Percentiles rank a stretch among this genome's conserved stretches.
Evolutionary conservation across 2,113 vertebrate genomes (phyloP).

Genomic region (Calyptomena viridis): DNA sequence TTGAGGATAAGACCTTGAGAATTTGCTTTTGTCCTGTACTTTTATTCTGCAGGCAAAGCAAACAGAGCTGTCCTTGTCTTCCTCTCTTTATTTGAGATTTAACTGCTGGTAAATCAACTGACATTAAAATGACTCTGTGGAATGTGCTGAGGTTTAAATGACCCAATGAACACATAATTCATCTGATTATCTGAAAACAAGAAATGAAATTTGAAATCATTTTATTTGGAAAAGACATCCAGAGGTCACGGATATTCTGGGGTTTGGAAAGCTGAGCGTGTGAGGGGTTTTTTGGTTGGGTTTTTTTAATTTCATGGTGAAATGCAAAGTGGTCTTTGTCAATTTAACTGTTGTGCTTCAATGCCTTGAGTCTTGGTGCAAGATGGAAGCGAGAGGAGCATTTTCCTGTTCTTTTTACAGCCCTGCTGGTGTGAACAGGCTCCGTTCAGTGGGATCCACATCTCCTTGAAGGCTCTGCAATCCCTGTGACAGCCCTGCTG

Average conservation of each 20-base stretch:
- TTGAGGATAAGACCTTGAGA: conserved; percentile 1
- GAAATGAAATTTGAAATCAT: not conserved
- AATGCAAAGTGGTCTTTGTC: not conserved
- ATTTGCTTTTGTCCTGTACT: not conserved
- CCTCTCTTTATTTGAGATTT: conserved; percentile 4
- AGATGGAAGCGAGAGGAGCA: not conserved
- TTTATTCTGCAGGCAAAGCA: not conserved
- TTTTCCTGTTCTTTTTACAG: not conserved
- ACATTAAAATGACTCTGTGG: not conserved
- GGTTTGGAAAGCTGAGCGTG: not conserved
- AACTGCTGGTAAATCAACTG: not conserved
- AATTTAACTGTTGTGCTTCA: not conserved
- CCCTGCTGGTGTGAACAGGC: not conserved
- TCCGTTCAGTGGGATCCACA: not conserved
- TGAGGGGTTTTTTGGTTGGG: rapidly evolving
- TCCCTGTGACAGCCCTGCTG: not conserved
- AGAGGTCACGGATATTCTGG: not conserved
- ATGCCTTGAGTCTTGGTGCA: not conserved
- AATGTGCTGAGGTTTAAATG: not conserved
- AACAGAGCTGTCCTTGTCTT: conserved; percentile 19
- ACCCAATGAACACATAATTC: not conserved
- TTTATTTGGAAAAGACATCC: not conserved
- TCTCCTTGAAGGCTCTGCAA: not conserved
- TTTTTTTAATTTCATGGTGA: not conserved
- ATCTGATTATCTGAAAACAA: conserved; percentile 8